Evolutionary conservation across 2,797 vertebrate species (phyloP), one percentile per base, ranked within the genome.

Genomic region (Psittacula derbiana): DNA sequence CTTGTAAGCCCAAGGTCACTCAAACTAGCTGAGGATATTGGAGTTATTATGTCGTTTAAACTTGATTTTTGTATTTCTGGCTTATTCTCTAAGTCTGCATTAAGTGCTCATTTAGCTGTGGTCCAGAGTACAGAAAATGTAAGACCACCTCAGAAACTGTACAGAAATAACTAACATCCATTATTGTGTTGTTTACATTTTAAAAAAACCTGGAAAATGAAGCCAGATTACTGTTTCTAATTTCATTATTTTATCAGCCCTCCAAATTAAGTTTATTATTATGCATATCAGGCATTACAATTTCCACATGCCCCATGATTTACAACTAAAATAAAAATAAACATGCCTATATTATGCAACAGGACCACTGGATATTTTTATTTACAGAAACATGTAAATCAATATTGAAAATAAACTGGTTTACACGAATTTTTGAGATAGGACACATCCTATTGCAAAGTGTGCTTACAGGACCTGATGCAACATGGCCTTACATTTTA

Each of bases 211-310:
- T 84, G 67, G 69, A 82, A 96, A 89, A 80, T 24, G 18, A 91
- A 75, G 50, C 11, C 55, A 75, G 38, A 23, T 69, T 92, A 50
- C 66, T 36, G 67, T 86, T 81, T 53, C 50, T 81, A 83, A 95
- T 93, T 89, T 93, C 71, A 80, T 73, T 93, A 92, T 80, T 62
- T 5, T 20, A 88, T 88, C 52, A 86, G 64, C 85, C 90, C 88
- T 81, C 44, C 55, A 92, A 96, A 90, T 41, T 33, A 33, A 91
- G 76, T 65, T 88, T 49, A 92, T 40, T 79, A 83, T 47, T 30
- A n/a, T 10, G 67, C 83, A 69, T 69, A 83, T 86, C 74, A 49
- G 96, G 80, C 69, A 30, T 43, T 58, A 64, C 30, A 94, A 76
- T 47, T 65, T 69, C 40, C 71, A 86, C 28, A 73, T 2, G 38